A percentile compares a stretch with the other conserved stretches of the same genome.
Evolutionary conservation across 2,113 vertebrate genomes (phyloP).

Genomic region (Erpornis zantholeuca): DNA sequence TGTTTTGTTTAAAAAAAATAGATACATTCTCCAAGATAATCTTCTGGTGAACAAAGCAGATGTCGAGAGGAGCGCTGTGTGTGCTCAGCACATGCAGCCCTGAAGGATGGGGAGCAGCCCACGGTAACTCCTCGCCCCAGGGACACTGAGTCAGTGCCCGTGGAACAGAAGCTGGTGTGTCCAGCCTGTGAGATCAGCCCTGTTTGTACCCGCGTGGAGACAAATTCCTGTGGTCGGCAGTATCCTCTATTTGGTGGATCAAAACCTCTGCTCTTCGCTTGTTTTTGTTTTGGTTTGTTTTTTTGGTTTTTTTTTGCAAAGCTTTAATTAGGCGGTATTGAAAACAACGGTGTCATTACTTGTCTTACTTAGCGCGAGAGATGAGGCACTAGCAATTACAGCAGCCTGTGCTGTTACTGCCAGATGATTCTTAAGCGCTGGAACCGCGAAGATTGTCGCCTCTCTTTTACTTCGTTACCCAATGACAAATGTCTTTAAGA

Average conservation of each 20-base stretch:
- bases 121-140: rapidly evolving
- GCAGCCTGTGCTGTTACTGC: neutral
- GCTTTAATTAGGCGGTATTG: neutral
- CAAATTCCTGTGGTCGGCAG: neutral
- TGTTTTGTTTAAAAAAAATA: neutral
- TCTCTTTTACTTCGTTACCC: neutral
- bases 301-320: neutral
- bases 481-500: neutral
- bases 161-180: rapidly evolving
- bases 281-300: neutral
- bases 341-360: neutral
- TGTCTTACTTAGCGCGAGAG: neutral
- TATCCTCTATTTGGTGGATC: neutral
- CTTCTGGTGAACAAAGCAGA: neutral
- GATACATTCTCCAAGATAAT: rapidly evolving
- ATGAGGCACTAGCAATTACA: neutral
- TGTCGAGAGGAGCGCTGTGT: rapidly evolving
- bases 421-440: neutral
- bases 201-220: neutral
- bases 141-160: rapidly evolving
- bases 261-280: neutral
- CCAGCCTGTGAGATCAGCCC: neutral
- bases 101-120: too few species aligned
- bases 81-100: neutral
- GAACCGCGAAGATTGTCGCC: neutral